A percentile compares a stretch with the other conserved stretches of the same genome.
These are phyloP conservation scores for Cataglyphis hispanica DNA, from an alignment of 1,140 invertebrate genomes.

Conservation along the genomic window DNA sequence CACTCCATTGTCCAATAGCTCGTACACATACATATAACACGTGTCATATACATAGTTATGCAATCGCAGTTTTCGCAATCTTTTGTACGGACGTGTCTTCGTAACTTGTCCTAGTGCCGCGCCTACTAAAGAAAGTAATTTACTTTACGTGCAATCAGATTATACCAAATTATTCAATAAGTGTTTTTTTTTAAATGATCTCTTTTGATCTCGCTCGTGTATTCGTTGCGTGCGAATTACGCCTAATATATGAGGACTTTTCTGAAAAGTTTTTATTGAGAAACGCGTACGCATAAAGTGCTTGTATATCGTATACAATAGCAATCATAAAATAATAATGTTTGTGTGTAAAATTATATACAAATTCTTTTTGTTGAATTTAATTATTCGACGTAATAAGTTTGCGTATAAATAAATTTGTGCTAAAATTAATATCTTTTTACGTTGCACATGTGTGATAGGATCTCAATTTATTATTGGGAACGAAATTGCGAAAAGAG, in stretches of 20 bases:
- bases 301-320: slow-evolving; percentile 4
- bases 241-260: slow-evolving; percentile 2
- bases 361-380: neutral
- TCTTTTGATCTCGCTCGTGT: neutral
- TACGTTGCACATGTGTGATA: neutral
- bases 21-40: slow-evolving; percentile 10
- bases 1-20: slow-evolving; percentile 22
- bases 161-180: slow-evolving; percentile 70
- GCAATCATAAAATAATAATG: neutral
- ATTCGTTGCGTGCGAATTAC: slow-evolving; percentile 12
- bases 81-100: slow-evolving; percentile 65
- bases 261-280: neutral
- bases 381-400: neutral
- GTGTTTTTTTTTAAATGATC: slow-evolving; percentile 15
- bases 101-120: slow-evolving; percentile 51
- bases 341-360: neutral
- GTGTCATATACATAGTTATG: slow-evolving; percentile 11
- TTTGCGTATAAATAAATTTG: slow-evolving; percentile 11
- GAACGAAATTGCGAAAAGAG: neutral
- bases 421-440: slow-evolving; percentile 17
- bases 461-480: neutral
- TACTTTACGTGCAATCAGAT: slow-evolving; percentile 71
- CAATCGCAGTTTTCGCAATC: slow-evolving; percentile 67
- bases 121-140: slow-evolving; percentile 70
- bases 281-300: neutral